Percentiles rank a stretch among this genome's conserved stretches.
Evolutionary conservation across 1,140 invertebrate species (phyloP).

Genomic region (Diachasmimorpha longicaudata): DNA sequence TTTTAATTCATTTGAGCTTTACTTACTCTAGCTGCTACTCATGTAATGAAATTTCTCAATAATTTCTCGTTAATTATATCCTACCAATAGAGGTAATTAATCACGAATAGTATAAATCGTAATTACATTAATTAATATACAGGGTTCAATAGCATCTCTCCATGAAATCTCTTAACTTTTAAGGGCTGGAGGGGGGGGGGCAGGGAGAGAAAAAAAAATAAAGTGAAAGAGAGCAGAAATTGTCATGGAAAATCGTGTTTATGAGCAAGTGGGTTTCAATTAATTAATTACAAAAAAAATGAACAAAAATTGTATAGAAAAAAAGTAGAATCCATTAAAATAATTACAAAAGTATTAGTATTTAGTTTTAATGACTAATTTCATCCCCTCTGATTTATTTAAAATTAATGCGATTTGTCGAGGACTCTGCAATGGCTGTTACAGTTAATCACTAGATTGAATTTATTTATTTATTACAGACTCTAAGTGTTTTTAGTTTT

Average conservation of each 20-base stretch:
- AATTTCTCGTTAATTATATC: slow-evolving; percentile 31
- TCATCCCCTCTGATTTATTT: not conserved
- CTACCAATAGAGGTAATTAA: slow-evolving; percentile 55
- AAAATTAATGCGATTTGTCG: not conserved
- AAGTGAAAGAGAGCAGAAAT: not conserved
- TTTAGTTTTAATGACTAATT: not conserved
- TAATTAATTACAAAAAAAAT: not conserved
- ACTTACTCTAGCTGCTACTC: slow-evolving; percentile 52
- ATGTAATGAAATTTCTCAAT: not conserved
- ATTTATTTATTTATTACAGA: slow-evolving; percentile 1
- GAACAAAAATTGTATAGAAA: not conserved
- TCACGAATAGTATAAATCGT: slow-evolving; percentile 60
- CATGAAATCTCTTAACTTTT: not conserved
- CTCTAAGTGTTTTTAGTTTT: slow-evolving; percentile 8
- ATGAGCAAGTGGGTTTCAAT: not conserved
- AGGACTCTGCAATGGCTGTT: slow-evolving; percentile 7
- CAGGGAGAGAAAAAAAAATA: not conserved
- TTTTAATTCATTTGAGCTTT: slow-evolving; percentile 53
- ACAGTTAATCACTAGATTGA: slow-evolving; percentile 4
- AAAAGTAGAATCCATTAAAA: not conserved
- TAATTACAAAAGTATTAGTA: not conserved
- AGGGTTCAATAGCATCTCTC: slow-evolving; percentile 37
- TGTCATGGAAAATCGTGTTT: not conserved
- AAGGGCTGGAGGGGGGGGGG: not conserved
- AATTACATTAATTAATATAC: slow-evolving; percentile 60